These are phyloP conservation scores for Crepidodera aurea DNA, from an alignment of 2,888 invertebrate species.

Conservation along the genomic window DNA sequence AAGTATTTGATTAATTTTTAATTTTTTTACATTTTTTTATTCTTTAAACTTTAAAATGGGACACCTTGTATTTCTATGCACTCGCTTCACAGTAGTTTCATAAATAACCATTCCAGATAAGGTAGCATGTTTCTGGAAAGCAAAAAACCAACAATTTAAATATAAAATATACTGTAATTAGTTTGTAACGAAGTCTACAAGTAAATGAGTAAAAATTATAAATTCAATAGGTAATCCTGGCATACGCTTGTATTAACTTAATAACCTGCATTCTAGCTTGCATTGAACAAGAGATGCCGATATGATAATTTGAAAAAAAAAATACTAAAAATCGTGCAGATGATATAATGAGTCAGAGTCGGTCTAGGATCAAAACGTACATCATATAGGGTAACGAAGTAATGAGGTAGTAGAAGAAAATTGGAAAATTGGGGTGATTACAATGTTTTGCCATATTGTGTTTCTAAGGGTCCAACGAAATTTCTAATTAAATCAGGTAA, in stretches of 20 bases:
- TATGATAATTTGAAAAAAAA: slow-evolving; percentile 1
- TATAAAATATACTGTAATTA: slow-evolving; percentile 6
- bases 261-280: slow-evolving; percentile 1
- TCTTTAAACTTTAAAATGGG: no score
- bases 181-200: slow-evolving; percentile 8
- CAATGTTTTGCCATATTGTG: no score
- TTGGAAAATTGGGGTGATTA: no score
- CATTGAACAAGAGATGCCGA: not conserved
- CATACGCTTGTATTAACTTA: slow-evolving; percentile 1
- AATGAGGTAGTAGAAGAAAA: not conserved
- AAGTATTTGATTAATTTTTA: no score
- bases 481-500: no score
- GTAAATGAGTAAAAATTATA: slow-evolving; percentile 7
- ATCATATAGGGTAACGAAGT: not conserved
- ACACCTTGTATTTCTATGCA: no score
- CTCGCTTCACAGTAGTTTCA: no score
- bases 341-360: not conserved
- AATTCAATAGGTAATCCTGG: slow-evolving; percentile 2
- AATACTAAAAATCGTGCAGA: not conserved
- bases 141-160: slow-evolving; percentile 1
- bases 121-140: not conserved
- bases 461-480: no score
- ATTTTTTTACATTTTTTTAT: no score
- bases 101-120: no score
- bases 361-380: not conserved